Conservation (phyloP, 2,888 invertebrate genomes). For the Pseudanteris insignis region DNA sequence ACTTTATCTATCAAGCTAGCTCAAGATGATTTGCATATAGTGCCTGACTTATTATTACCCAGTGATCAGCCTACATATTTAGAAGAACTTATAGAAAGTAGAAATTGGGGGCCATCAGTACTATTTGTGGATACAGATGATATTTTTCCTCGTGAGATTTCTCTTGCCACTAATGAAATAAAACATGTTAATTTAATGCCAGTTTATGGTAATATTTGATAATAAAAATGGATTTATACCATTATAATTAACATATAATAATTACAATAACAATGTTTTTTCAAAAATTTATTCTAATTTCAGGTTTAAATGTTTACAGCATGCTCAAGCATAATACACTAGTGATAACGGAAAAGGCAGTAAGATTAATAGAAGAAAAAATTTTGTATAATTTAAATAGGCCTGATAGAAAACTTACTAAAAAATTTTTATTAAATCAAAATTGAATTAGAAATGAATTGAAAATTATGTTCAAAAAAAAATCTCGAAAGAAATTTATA, state of each 20-base stretch:
- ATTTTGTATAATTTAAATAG: slow-evolving; percentile 77
- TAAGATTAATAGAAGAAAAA: slow-evolving; percentile 84
- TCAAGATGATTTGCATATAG: slow-evolving; percentile 94
- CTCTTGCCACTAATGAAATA: slow-evolving; percentile 80
- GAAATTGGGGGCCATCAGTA: slow-evolving; percentile 97
- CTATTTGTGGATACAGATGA: slow-evolving; percentile 93
- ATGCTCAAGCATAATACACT: slow-evolving; percentile 97
- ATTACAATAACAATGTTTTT: not conserved
- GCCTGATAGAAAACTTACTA: slow-evolving; percentile 66
- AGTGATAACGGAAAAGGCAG: slow-evolving; percentile 84
- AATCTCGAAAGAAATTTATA: not conserved
- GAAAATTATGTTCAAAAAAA: slow-evolving; percentile 7
- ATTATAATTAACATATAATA: too few relatives aligned
- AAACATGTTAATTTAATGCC: slow-evolving; percentile 94
- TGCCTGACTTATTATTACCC: slow-evolving; percentile 87
- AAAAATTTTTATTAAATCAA: slow-evolving; percentile 71
- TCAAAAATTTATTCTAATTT: slow-evolving; percentile 20
- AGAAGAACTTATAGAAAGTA: slow-evolving; percentile 79
- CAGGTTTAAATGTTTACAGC: slow-evolving; percentile 89
- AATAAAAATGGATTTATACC: too few relatives aligned
- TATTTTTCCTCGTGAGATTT: slow-evolving; percentile 87
- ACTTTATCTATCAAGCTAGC: slow-evolving; percentile 90
- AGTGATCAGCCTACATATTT: slow-evolving; percentile 82
- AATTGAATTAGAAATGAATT: slow-evolving; percentile 10
- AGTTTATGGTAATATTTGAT: slow-evolving; percentile 74